These are phyloP conservation scores for Spermophilus dauricus DNA, from an alignment of 2,113 vertebrate species.

Conservation along the genomic window DNA sequence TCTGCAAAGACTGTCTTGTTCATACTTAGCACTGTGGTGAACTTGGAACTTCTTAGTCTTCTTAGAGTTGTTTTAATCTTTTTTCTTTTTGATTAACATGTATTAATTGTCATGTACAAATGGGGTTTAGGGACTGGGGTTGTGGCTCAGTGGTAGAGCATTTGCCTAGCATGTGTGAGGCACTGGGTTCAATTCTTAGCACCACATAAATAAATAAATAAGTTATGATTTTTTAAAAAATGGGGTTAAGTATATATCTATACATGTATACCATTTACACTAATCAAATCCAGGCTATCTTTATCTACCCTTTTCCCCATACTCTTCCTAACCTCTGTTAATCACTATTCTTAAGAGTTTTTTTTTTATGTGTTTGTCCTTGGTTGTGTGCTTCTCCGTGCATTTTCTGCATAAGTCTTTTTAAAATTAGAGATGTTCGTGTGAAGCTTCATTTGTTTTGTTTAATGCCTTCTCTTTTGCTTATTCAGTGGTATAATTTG, in stretches of 20 bases:
- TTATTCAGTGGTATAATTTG: constrained; percentile 30
- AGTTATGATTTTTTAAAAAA: neutral
- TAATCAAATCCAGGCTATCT: neutral
- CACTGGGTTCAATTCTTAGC: no score
- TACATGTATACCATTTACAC: neutral
- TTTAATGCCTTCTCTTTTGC: constrained; percentile 56
- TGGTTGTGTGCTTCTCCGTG: neutral
- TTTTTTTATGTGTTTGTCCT: neutral
- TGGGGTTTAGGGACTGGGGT: neutral
- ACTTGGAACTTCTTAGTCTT: neutral
- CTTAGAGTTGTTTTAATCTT: neutral
- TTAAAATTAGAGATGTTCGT: constrained; percentile 51
- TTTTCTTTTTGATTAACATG: neutral
- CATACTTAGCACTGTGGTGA: neutral
- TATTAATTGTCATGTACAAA: neutral
- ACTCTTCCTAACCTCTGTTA: neutral
- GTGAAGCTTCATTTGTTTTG: constrained; percentile 48
- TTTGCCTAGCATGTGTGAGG: no score
- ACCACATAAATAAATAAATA: no score
- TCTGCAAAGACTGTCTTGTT: neutral
- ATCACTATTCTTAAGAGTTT: neutral
- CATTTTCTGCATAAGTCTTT: neutral
- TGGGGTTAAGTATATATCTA: neutral
- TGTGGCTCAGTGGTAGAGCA: no score
- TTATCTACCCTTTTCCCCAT: neutral